Percentiles rank a stretch among this genome's conserved stretches.
Conservation (phyloP, 2,113 vertebrate species). For the Amphiprion ocellaris region DNA sequence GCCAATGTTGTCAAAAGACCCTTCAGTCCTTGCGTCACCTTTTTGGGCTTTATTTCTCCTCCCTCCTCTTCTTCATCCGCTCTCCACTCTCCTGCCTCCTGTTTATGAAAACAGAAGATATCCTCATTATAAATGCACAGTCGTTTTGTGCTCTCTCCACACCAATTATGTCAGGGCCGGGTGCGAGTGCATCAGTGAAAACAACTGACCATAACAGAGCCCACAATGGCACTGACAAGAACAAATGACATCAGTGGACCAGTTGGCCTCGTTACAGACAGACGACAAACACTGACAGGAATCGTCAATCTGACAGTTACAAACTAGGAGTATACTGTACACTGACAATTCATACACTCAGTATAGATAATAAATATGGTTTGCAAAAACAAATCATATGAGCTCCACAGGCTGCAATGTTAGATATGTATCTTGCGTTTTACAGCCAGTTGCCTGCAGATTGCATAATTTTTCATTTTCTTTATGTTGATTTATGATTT, state of each 20-base stretch:
- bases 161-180: constrained; percentile 57
- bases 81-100: constrained; percentile 38
- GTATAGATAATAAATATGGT: not conserved
- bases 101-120: constrained; percentile 57
- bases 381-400: too few relatives aligned
- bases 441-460: too few relatives aligned
- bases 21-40: constrained; percentile 37
- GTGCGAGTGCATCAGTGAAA: constrained; percentile 45
- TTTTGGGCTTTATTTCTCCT: constrained; percentile 26
- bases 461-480: too few relatives aligned
- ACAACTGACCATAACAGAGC: constrained; percentile 60
- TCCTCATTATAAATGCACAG: constrained; percentile 68
- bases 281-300: constrained; percentile 31
- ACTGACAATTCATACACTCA: not conserved
- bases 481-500: too few relatives aligned
- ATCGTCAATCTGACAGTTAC: constrained; percentile 2
- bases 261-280: constrained; percentile 28
- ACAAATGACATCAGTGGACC: constrained; percentile 63
- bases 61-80: constrained; percentile 13
- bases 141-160: constrained; percentile 52
- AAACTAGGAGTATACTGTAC: not conserved
- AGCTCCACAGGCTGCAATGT: too few relatives aligned
- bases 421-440: too few relatives aligned
- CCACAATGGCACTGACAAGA: constrained; percentile 59
- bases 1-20: constrained; percentile 45